Evolutionary conservation across 2,888 invertebrate genomes (phyloP).

Genomic region (Athetis lepigone): DNA sequence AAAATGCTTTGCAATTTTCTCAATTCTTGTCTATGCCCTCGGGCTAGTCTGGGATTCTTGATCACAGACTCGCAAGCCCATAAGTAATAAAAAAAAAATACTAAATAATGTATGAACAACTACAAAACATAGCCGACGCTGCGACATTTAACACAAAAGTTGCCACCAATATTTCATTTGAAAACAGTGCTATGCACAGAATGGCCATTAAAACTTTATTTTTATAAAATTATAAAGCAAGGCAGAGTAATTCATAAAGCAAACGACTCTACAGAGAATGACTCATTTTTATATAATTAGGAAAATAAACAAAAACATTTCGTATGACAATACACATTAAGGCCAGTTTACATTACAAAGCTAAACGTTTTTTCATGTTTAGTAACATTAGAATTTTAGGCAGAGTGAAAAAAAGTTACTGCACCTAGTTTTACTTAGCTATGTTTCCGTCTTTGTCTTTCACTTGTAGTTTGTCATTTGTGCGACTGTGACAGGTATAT

Average conservation of each 20-base stretch:
- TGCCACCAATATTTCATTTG: neutral
- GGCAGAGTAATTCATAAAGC: constrained; percentile 5
- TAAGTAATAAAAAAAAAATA: too few species aligned
- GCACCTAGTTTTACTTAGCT: too few species aligned
- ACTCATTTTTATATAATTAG: constrained; percentile 3
- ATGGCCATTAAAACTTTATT: constrained; percentile 2
- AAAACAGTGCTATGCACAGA: neutral
- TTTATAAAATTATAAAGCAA: constrained; percentile 8
- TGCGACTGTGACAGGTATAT: too few species aligned
- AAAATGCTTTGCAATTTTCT: too few species aligned
- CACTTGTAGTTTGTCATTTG: too few species aligned
- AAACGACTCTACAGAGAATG: neutral
- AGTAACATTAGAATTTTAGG: too few species aligned
- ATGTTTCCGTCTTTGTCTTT: too few species aligned
- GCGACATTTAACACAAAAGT: neutral
- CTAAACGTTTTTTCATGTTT: constrained; percentile 8
- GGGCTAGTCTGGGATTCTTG: too few species aligned
- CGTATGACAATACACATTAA: constrained; percentile 13
- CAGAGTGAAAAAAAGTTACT: too few species aligned
- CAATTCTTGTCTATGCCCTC: too few species aligned
- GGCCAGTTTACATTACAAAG: neutral
- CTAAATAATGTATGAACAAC: too few species aligned
- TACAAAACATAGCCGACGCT: neutral
- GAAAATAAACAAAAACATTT: constrained; percentile 25
- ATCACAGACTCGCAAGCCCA: too few species aligned